These are phyloP conservation scores for Megaptera novaeangliae DNA, from an alignment of 2,113 vertebrate species.

Conservation along the genomic window DNA sequence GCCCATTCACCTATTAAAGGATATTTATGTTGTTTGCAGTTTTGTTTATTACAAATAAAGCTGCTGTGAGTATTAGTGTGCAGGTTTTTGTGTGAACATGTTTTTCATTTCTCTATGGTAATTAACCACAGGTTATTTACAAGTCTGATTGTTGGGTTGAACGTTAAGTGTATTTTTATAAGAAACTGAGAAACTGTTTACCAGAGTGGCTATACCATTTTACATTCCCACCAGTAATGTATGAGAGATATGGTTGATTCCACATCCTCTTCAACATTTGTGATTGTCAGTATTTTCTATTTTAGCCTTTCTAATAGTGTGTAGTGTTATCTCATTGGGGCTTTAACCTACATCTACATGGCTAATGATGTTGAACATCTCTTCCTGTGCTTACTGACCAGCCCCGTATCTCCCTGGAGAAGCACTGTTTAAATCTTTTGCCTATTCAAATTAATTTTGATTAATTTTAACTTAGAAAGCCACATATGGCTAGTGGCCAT, in stretches of 20 bases:
- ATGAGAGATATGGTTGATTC: background rate
- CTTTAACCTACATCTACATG: background rate
- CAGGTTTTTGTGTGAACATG: background rate
- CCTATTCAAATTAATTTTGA: background rate
- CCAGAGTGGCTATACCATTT: background rate
- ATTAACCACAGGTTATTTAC: background rate
- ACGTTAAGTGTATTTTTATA: background rate
- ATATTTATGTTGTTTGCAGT: background rate
- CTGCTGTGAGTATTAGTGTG: background rate
- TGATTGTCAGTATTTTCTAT: background rate
- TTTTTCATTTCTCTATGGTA: background rate
- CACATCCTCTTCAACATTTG: background rate
- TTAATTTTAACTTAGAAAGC: background rate
- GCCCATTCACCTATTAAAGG: background rate
- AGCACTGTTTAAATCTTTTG: background rate
- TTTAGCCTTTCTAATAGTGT: background rate
- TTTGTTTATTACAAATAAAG: background rate
- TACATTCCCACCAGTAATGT: background rate
- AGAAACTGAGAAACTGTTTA: constrained; percentile 1
- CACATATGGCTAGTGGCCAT: background rate
- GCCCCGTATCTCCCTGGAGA: background rate
- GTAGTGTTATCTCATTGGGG: background rate
- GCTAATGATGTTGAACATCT: background rate
- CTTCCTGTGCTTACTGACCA: background rate
- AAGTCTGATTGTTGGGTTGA: background rate